These are phyloP conservation scores for Lasioglossum marginatum DNA, from an alignment of 2,888 invertebrate species.

Conservation along the genomic window DNA sequence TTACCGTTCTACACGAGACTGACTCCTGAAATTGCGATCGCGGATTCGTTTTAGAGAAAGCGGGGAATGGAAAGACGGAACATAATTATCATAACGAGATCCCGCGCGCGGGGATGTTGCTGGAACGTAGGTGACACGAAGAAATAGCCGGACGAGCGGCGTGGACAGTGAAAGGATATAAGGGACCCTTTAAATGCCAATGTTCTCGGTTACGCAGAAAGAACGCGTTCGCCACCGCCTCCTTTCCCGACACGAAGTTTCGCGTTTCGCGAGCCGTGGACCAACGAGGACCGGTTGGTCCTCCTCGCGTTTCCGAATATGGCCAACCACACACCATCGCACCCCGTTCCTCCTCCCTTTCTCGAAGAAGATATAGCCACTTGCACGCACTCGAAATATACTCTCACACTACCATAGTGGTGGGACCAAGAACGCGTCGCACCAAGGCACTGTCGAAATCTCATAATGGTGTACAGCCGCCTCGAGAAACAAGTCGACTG, in stretches of 20 bases:
- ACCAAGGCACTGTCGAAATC: neutral
- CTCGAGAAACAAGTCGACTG: neutral
- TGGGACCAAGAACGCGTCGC: conserved; percentile 1
- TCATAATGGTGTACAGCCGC: neutral
- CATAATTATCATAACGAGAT: conserved; percentile 24
- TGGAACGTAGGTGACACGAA: conserved; percentile 25
- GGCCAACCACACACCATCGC: conserved; percentile 29
- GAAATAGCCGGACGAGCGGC: neutral
- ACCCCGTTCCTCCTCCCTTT: conserved; percentile 7
- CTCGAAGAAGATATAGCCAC: neutral
- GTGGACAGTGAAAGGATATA: conserved; percentile 27
- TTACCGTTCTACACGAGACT: neutral
- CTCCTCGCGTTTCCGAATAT: conserved; percentile 64
- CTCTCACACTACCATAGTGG: neutral
- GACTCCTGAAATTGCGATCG: neutral
- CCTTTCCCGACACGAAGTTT: conserved; percentile 28
- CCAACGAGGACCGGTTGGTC: conserved; percentile 62
- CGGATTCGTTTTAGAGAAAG: neutral
- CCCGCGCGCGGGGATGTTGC: neutral
- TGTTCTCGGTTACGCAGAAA: conserved; percentile 29
- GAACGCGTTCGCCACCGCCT: conserved; percentile 36
- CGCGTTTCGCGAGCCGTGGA: conserved; percentile 42
- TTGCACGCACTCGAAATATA: neutral
- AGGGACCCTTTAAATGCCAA: conserved; percentile 45
- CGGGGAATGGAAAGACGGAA: neutral